Evolutionary conservation across 1,140 invertebrate genomes (phyloP), one percentile per base, ranked within the genome.

Genomic region (Cyclina sinensis): DNA sequence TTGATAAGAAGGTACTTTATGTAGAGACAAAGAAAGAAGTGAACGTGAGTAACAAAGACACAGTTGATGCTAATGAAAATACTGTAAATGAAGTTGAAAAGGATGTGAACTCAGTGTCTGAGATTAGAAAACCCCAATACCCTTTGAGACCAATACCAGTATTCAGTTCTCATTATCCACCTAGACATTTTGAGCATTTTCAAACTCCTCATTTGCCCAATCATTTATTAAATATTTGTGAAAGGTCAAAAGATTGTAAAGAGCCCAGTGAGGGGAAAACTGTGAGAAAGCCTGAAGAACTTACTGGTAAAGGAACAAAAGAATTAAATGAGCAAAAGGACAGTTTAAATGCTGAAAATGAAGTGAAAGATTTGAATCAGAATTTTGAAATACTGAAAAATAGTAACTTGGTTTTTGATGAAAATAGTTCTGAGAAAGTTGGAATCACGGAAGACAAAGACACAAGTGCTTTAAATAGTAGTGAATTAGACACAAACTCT

Each of bases 71-170:
- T 2, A 78, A 62, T 78, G 51, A 21, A 59, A 65, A 76, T 86
- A n/a, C 51, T 43, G 9, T 62, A 30, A n/a, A 5, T 24, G 65
- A 86, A 39, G 18, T 35, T 76, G 30, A 12, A 57, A 46, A 24
- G 14, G 84, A 86, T 37, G 35, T 39, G 35, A 78, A 86, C 43
- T 30, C 24, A 37, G 0, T 78, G 14, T 21, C 74, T 48, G 85
- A 76, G 21, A 78, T 30, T 16, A 48, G 27, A 48, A 68, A 57
- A 27, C 68, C 68, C 14, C 83, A 76, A 1, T 87, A 80, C 43
- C 85, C 85, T 12, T 12, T 80, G n/a, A 79, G 73, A 80, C 85
- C 85, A 32, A 68, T 87, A n/a, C 74, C 85, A 9, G 74, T 87
- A 24, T 79, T 84, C 35, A 74, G 82, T 57, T 35, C 65, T 16